Base-by-base conservation (phyloP, 2,888 invertebrate species). In the Microplitis deprimator region DNA sequence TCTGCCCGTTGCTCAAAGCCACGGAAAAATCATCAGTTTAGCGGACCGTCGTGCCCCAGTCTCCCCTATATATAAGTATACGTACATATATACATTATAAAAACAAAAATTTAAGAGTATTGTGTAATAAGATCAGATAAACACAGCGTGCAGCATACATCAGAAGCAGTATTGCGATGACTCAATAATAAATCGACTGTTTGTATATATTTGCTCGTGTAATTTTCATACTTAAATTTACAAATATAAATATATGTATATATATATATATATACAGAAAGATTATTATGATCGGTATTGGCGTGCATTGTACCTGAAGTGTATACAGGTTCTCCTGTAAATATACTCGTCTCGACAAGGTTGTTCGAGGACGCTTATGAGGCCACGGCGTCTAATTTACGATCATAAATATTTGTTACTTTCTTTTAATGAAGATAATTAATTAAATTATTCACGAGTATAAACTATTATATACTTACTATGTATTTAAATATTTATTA, bases 101-200 rank as follows among this genome's bases (percentile, higher is more conserved):
- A 29, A 29, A 67, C 29, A 67, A 50, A 62, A 39, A 39, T 29
- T 29, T 0, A 29, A 29, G 29, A 29, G 29, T 29, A 68, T 77
- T 68, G 62, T 68, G 71, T 77, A 77, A 77, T 73, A 62, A 59
- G 62, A 77, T 73, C 62, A 41, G 76, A 72, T 72, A 76, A 71
- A 65, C n/a, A 38, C 38, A 13, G 13, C 8, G 13, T 13, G 6
- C 50, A 50, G 50, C 50, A 13, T 50, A 50, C 13, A 50, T 50
- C 50, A 50, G 50, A 50, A 50, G 16, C 16, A 38, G 39, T 7
- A 60, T 59, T 50, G 60, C 70, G 41, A 76, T 76, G 76, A 73
- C 76, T 76, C 76, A 76, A 76, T 76, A 77, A 70, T 59, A 73
- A 68, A 73, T 73, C 41, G 69, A 69, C 41, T 38, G 68, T 68